Base-by-base conservation (phyloP, 2,797 vertebrate genomes). In the Alfaro cultratus region DNA sequence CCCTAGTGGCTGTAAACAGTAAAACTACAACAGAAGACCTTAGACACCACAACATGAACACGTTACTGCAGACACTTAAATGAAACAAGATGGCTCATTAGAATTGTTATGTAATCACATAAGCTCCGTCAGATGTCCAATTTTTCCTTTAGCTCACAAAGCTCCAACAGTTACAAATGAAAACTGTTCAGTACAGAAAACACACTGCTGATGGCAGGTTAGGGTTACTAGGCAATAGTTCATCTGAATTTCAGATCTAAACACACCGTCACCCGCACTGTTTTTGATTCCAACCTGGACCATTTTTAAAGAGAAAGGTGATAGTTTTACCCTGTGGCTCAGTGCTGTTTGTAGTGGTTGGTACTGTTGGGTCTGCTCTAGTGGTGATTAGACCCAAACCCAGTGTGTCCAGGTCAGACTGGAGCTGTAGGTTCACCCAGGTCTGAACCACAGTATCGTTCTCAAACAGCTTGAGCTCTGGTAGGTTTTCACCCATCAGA, bases 381-480 rank as follows among this genome's bases (percentile, higher is more conserved):
- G 0, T 85, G 51, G 77, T 83, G 49, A 0, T 75, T 7, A 95
- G 86, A 21, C 75, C 86, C 36, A 94, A 1, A 49, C n/a, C 67
- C 6, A 94, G 74, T 1, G 0, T 86, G 72, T 94, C 74, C 67
- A 95, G 83, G 1, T 91, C 81, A 23, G 81, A 46, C 82, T 95
- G 94, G 2, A 7, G 67, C 86, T 91, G 92, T 29, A 5, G 4
- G 51, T 86, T 77, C 73, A 85, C 74, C 95, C 94, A 96, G 46
- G 18, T 26, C 75, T 77, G 9, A 57, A 95, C 53, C n/a, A 76
- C 8, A 0, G 86, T n/a, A 1, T 91, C 78, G 0, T 92, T 91
- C 83, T 95, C 88, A 93, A 94, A 95, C 49, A 87, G 10, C 86
- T 95, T 94, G 85, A 96, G 87, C 68, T 94, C 88, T 0, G 0